Evolutionary conservation across 2,888 invertebrate genomes (phyloP).

Genomic region (Boloria selene): DNA sequence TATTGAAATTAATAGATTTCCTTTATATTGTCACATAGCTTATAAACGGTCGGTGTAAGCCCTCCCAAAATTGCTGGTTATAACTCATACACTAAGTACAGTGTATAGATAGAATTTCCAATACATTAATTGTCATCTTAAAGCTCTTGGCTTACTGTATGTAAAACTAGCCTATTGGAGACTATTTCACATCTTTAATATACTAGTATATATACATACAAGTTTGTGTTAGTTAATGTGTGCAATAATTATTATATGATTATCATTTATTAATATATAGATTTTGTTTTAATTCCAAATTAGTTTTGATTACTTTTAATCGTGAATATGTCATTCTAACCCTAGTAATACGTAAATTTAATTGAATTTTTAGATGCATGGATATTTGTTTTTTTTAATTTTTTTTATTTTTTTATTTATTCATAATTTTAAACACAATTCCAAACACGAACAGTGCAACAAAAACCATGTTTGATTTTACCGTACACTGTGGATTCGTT

Average conservation of each 20-base stretch:
- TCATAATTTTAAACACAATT: too few species aligned
- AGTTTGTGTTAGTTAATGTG: conserved; percentile 2
- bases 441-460: too few species aligned
- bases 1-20: conserved; percentile 4
- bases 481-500: too few species aligned
- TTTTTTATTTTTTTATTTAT: too few species aligned
- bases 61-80: conserved; percentile 16
- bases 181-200: conserved; percentile 12
- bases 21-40: conserved; percentile 18
- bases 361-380: too few species aligned
- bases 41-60: conserved; percentile 7
- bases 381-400: too few species aligned
- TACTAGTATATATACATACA: not conserved
- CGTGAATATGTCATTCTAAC: too few species aligned
- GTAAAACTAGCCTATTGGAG: conserved; percentile 13
- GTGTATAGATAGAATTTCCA: conserved; percentile 11
- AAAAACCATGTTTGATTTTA: too few species aligned
- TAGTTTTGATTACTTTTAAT: too few species aligned
- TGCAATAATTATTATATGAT: not conserved
- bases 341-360: too few species aligned
- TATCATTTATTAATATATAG: too few species aligned
- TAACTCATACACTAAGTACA: conserved; percentile 7
- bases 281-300: not conserved
- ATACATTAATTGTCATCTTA: conserved; percentile 21
- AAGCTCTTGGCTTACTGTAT: conserved; percentile 12